Evolutionary conservation across 2,797 vertebrate genomes (phyloP).

Genomic region (Megaceryle alcyon): DNA sequence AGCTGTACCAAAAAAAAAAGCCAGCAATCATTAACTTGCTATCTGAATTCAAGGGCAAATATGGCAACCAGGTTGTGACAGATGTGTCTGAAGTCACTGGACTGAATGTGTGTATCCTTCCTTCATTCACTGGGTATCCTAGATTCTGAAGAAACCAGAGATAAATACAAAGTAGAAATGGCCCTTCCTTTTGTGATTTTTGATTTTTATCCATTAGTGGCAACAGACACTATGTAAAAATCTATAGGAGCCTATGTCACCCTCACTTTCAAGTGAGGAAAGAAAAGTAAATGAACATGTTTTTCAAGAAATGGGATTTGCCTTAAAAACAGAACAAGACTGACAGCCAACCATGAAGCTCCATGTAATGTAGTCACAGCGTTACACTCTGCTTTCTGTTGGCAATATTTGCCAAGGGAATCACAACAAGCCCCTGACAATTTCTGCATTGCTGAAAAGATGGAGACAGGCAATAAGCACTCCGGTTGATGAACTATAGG

Average conservation of each 20-base stretch:
- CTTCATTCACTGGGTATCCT: neutral
- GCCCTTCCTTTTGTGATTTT: neutral
- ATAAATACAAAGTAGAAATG: neutral
- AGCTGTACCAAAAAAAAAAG: neutral
- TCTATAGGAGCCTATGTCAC: neutral
- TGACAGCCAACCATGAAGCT: slow-evolving; percentile 11
- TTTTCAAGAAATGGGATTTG: neutral
- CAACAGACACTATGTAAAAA: neutral
- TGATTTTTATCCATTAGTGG: neutral
- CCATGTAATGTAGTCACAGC: neutral
- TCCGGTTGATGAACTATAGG: neutral
- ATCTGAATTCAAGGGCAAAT: neutral
- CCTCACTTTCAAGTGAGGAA: neutral
- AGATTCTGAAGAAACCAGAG: neutral
- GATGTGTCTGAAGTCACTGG: neutral
- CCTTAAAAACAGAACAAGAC: slow-evolving; percentile 14
- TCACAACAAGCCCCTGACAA: slow-evolving; percentile 30
- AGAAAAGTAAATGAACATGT: neutral
- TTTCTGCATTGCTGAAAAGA: neutral
- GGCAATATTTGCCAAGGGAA: slow-evolving; percentile 22
- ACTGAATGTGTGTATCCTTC: neutral
- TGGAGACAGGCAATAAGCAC: neutral
- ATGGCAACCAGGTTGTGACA: neutral
- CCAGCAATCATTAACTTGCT: neutral
- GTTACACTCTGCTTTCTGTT: neutral